Percentiles rank a stretch among this genome's conserved stretches.
phyloP scores from a whole-genome alignment of 2,888 invertebrate genomes.

The Cerceris rybyensis region DNA sequence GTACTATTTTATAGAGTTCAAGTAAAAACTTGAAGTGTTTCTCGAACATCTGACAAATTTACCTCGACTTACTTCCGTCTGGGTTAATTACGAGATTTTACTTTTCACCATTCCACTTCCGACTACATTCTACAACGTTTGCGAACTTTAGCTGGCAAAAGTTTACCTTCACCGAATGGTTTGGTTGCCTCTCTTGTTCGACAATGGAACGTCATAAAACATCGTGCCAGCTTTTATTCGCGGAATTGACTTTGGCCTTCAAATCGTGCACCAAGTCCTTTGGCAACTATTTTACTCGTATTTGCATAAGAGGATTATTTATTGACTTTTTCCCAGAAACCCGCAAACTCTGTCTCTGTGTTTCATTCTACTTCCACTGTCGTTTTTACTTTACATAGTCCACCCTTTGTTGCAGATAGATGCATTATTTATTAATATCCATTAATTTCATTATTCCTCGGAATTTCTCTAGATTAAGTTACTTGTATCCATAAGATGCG shows the following conservation, averaged over 20 bases:
- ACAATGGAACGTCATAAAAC: conserved; percentile 19
- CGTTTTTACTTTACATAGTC: neutral
- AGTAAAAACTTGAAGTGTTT: conserved; percentile 53
- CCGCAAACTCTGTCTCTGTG: neutral
- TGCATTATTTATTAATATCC: too few relatives aligned
- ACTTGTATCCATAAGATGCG: too few relatives aligned
- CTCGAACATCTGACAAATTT: conserved; percentile 53
- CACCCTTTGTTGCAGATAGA: too few relatives aligned
- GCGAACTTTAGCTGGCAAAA: conserved; percentile 30
- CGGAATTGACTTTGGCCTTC: conserved; percentile 8
- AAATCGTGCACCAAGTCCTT: neutral
- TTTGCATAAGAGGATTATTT: neutral
- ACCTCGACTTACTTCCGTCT: conserved; percentile 51
- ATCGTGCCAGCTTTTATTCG: conserved; percentile 33
- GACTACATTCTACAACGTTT: neutral
- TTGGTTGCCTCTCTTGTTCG: conserved; percentile 6
- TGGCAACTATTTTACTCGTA: neutral
- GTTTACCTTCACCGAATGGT: conserved; percentile 38
- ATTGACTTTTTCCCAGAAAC: neutral
- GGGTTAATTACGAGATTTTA: conserved; percentile 57
- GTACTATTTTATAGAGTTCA: conserved; percentile 27
- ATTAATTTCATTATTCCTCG: too few relatives aligned
- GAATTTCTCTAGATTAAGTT: too few relatives aligned
- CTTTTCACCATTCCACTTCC: conserved; percentile 1
- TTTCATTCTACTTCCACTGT: neutral